Percentiles rank a stretch among this genome's conserved stretches.
Conservation (phyloP, 1,140 invertebrate species). For the Drosophila littoralis region DNA sequence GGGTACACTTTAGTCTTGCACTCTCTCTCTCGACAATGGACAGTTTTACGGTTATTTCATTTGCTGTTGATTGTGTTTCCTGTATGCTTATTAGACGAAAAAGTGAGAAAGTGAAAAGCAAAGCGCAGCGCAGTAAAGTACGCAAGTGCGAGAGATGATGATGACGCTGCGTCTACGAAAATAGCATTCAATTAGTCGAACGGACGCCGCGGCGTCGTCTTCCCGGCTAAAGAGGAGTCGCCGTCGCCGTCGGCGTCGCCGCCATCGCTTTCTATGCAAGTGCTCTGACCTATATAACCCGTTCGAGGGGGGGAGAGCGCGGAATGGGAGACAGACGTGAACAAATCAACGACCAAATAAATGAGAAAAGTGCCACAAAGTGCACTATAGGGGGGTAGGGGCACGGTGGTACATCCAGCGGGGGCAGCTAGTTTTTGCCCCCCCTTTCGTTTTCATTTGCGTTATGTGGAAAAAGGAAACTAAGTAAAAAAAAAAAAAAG, state of each 20-base stretch:
- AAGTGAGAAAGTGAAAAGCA: slow-evolving; percentile 60
- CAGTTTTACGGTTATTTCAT: slow-evolving; percentile 13
- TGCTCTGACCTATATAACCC: slow-evolving; percentile 81
- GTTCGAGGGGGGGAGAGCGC: slow-evolving; percentile 15
- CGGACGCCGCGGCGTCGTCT: slow-evolving; percentile 37
- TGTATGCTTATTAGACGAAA: slow-evolving; percentile 79
- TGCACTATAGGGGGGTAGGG: neutral
- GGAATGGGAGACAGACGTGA: slow-evolving; percentile 58
- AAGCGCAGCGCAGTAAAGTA: slow-evolving; percentile 42
- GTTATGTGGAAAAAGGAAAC: slow-evolving; percentile 67
- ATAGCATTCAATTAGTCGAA: slow-evolving; percentile 79
- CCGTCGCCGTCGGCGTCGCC: slow-evolving; percentile 23
- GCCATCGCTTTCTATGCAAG: slow-evolving; percentile 72
- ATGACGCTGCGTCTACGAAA: slow-evolving; percentile 73
- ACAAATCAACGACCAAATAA: slow-evolving; percentile 73
- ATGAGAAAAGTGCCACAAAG: slow-evolving; percentile 68
- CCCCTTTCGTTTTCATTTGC: slow-evolving; percentile 73
- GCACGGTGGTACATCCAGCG: neutral
- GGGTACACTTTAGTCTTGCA: slow-evolving; percentile 16
- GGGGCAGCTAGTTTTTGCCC: slow-evolving; percentile 46
- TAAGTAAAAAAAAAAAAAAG: slow-evolving; percentile 13
- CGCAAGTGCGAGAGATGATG: slow-evolving; percentile 36
- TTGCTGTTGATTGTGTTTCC: slow-evolving; percentile 68
- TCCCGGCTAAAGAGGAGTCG: slow-evolving; percentile 35
- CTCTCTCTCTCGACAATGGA: neutral